A percentile compares a stretch with the other conserved stretches of the same genome.
These are phyloP conservation scores for Diarsia brunnea DNA, from an alignment of 2,888 invertebrate species.

Conservation along the genomic window DNA sequence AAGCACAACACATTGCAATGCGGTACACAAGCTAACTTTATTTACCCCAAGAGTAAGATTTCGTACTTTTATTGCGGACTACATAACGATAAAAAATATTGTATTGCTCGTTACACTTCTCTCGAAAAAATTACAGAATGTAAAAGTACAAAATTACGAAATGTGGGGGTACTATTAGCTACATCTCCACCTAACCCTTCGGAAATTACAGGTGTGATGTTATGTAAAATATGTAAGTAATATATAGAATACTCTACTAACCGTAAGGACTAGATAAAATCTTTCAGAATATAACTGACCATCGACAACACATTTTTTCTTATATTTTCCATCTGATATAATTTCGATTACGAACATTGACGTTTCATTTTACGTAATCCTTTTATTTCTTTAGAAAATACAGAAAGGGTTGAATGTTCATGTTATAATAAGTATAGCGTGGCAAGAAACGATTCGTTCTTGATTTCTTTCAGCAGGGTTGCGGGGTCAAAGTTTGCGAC, in stretches of 20 bases:
- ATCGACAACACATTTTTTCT: not conserved
- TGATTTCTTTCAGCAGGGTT: conserved; percentile 11
- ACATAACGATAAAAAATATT: not conserved
- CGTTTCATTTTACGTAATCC: conserved; percentile 11
- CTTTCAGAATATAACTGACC: not conserved
- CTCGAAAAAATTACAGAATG: not conserved
- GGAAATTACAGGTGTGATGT: no score
- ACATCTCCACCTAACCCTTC: no score
- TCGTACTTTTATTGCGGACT: not conserved
- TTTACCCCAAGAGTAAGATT: conserved; percentile 10
- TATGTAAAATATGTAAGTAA: not conserved
- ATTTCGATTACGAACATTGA: not conserved
- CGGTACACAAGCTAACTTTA: not conserved
- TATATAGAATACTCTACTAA: not conserved
- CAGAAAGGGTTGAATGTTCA: conserved; percentile 12
- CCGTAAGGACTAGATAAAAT: not conserved
- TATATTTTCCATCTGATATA: not conserved
- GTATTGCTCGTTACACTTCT: not conserved
- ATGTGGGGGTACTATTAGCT: no score
- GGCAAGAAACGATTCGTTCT: conserved; percentile 11
- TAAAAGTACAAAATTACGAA: no score
- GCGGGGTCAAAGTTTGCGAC: conserved; percentile 32
- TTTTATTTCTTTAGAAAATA: conserved; percentile 34
- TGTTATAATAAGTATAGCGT: conserved; percentile 19
- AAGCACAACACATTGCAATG: not conserved